These are phyloP conservation scores for Bergia puertoricense DNA, from an alignment of 92 coral and sea anemone genomes.

Conservation along the genomic window DNA sequence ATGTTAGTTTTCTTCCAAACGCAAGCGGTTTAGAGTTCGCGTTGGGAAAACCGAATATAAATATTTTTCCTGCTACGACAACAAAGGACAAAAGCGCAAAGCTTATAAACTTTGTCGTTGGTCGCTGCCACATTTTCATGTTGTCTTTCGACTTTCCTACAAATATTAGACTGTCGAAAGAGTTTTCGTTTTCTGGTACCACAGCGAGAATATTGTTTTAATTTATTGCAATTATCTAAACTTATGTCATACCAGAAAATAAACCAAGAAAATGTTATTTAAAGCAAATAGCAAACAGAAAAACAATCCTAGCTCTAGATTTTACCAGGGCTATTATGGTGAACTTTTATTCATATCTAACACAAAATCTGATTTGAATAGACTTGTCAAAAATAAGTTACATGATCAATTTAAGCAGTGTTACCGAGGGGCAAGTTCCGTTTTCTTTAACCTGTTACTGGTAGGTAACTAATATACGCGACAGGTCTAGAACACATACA, in stretches of 20 bases:
- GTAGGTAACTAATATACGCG: neutral
- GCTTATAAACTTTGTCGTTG: neutral
- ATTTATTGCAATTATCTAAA: slow-evolving; percentile 17
- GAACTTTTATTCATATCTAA: neutral
- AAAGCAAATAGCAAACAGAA: neutral
- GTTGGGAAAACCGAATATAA: slow-evolving; percentile 18
- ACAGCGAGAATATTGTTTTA: neutral
- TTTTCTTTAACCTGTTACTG: slow-evolving; percentile 10
- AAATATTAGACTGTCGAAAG: slow-evolving; percentile 1
- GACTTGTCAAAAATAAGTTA: neutral
- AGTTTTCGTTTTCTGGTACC: slow-evolving; percentile 27
- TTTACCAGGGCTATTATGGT: neutral
- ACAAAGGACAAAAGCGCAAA: slow-evolving; percentile 4
- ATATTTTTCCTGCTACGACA: slow-evolving; percentile 21
- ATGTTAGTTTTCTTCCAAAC: slow-evolving; percentile 31
- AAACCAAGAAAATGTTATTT: neutral
- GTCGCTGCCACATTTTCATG: slow-evolving; percentile 35
- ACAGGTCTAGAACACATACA: slow-evolving; percentile 16
- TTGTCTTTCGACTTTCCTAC: neutral
- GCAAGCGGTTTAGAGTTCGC: neutral
- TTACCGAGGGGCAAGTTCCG: neutral
- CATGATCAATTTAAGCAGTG: neutral
- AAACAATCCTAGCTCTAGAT: neutral
- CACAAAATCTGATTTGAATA: neutral
- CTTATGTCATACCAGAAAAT: slow-evolving; percentile 43